Percentiles rank a stretch among this genome's conserved stretches.
phyloP scores from a whole-genome alignment of 2,797 vertebrate genomes.

The Acanthurus leucopareius region DNA sequence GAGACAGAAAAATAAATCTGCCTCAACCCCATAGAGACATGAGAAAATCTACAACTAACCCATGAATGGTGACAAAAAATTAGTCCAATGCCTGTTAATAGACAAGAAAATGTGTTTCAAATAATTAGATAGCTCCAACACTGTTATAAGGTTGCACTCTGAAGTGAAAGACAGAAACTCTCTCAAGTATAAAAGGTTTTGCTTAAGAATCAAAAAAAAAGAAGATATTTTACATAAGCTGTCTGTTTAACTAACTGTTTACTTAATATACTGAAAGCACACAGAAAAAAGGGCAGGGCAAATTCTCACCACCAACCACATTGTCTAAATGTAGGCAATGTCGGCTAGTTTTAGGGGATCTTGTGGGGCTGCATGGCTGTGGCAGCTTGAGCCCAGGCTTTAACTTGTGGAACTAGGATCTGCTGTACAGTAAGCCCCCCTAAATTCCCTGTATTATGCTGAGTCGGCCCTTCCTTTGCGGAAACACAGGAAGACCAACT shows the following conservation, averaged over 20 bases:
- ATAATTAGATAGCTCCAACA: not conserved
- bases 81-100: not conserved
- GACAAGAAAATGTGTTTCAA: not conserved
- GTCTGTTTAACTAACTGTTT: constrained; percentile 53
- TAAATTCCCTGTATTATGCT: constrained; percentile 43
- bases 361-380: constrained; percentile 38
- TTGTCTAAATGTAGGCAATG: constrained; percentile 1
- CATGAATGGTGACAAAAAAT: not conserved
- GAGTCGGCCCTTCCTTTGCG: constrained; percentile 66
- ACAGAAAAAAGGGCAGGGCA: constrained; percentile 8
- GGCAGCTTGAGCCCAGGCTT: constrained; percentile 39
- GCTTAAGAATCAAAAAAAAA: constrained; percentile 39
- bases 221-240: constrained; percentile 33
- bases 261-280: constrained; percentile 29
- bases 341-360: constrained; percentile 6
- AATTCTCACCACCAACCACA: constrained; percentile 13
- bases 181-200: constrained; percentile 7
- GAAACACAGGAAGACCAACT: constrained; percentile 73
- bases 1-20: constrained; percentile 10
- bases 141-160: not conserved
- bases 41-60: not conserved
- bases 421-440: constrained; percentile 46
- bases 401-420: constrained; percentile 35
- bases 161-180: not conserved
- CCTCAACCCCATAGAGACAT: not conserved